Evolutionary conservation across 1,140 invertebrate genomes (phyloP).

Genomic region (Intoshia linei): DNA sequence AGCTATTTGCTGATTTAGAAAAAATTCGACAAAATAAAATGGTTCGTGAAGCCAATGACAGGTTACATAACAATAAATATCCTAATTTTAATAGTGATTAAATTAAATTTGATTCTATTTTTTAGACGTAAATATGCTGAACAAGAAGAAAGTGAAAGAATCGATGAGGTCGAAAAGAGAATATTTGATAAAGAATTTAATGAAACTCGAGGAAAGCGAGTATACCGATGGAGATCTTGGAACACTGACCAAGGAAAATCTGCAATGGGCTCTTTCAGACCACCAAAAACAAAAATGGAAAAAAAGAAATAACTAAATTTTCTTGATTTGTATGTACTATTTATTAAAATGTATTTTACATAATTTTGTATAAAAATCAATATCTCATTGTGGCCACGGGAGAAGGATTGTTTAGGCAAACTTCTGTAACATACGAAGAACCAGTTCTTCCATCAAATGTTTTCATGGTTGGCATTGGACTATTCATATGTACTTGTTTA

Average conservation of each 20-base stretch:
- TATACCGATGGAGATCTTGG: conserved; percentile 76
- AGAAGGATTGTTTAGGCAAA: too few species aligned
- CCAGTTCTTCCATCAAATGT: too few species aligned
- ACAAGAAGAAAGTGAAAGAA: background rate
- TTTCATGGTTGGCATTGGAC: too few species aligned
- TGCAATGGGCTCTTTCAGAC: conserved; percentile 41
- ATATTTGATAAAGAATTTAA: conserved; percentile 21
- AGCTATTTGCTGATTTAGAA: conserved; percentile 77
- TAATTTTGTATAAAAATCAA: too few species aligned
- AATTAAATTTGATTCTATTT: background rate
- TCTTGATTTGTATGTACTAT: too few species aligned
- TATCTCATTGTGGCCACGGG: too few species aligned
- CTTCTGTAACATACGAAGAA: too few species aligned
- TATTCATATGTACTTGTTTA: too few species aligned
- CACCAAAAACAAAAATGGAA: conserved; percentile 76
- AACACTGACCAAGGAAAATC: conserved; percentile 29
- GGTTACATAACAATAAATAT: conserved; percentile 17
- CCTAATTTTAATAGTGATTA: background rate
- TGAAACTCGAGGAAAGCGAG: conserved; percentile 62
- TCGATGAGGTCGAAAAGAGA: background rate
- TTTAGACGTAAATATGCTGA: background rate
- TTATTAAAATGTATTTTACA: too few species aligned
- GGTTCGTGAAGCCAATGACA: conserved; percentile 55
- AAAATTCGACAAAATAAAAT: conserved; percentile 36
- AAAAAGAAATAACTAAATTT: conserved; percentile 28